Percentiles rank a stretch among this genome's conserved stretches.
These are phyloP conservation scores for Poecilia velifera DNA, from an alignment of 2,797 vertebrate genomes.

Conservation along the genomic window DNA sequence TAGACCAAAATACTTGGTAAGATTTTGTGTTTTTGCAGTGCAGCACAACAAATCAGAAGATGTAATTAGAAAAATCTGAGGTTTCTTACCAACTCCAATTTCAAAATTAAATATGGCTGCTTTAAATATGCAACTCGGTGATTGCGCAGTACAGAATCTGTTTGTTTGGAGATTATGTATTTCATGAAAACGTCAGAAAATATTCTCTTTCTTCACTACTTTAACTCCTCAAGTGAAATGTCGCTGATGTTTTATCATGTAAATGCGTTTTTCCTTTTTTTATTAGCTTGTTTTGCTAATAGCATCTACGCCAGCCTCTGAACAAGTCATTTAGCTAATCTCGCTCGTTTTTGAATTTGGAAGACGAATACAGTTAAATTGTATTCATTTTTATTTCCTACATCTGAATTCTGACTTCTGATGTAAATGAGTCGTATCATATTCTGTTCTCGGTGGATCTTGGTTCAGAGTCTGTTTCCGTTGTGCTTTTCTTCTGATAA, in stretches of 20 bases:
- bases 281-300: background rate
- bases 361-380: background rate
- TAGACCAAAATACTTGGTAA: too few relatives aligned
- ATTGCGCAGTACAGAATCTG: background rate
- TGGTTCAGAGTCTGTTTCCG: background rate
- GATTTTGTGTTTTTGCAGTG: too few relatives aligned
- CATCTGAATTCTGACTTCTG: background rate
- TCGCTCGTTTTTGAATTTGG: background rate
- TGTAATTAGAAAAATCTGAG: background rate
- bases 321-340: background rate
- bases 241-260: background rate
- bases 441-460: too few relatives aligned
- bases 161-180: background rate
- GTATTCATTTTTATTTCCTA: background rate
- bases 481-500: background rate
- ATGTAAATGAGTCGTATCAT: background rate
- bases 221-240: background rate
- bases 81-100: background rate
- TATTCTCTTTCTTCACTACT: background rate
- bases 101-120: background rate
- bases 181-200: background rate
- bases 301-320: background rate
- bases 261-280: background rate
- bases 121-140: background rate
- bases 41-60: background rate